Percentiles rank a stretch among this genome's conserved stretches.
phyloP scores from a whole-genome alignment of 2,888 invertebrate genomes.

The Melinaea marsaeus region DNA sequence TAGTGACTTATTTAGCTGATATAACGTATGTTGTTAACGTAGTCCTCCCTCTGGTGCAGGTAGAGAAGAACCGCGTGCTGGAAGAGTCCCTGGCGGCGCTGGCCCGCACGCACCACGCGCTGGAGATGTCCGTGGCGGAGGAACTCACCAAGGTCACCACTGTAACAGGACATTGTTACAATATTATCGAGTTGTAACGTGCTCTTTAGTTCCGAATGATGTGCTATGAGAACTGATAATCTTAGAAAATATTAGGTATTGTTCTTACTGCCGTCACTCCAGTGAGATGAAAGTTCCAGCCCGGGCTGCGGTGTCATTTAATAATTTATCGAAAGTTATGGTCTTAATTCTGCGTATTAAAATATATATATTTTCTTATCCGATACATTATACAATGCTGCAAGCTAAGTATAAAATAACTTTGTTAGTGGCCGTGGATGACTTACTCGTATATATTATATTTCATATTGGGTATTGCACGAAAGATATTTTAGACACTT shows the following conservation, averaged over 20 bases:
- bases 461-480: neutral
- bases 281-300: no score
- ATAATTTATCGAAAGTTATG: neutral
- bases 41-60: conserved; percentile 37
- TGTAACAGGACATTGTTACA: neutral
- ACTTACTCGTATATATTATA: neutral
- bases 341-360: no score
- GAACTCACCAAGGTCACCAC: conserved; percentile 71
- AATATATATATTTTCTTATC: no score
- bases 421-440: no score
- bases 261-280: no score
- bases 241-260: no score
- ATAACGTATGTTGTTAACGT: neutral
- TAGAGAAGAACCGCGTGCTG: conserved; percentile 80
- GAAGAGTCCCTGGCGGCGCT: conserved; percentile 82
- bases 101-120: conserved; percentile 81
- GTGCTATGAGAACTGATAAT: no score
- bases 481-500: no score
- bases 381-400: no score
- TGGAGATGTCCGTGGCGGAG: conserved; percentile 81
- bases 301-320: neutral
- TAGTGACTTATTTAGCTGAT: neutral
- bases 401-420: no score
- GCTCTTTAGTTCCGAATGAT: no score
- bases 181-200: neutral